Base-by-base conservation (phyloP, 2,888 invertebrate species). In the Andrena bucephala region DNA sequence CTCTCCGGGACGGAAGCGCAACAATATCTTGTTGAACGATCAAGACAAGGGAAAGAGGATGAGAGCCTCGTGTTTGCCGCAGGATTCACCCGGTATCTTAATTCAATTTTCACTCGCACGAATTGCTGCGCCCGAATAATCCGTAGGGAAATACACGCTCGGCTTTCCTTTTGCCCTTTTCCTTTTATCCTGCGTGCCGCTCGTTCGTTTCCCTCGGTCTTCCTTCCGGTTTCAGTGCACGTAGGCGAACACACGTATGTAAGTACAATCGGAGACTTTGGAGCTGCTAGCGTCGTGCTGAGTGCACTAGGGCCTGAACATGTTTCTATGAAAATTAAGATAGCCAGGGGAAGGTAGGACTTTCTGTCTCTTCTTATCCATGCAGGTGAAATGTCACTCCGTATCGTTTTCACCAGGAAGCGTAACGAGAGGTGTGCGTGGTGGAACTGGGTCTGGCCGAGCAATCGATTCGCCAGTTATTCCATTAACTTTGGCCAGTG, bases 91-190 rank as follows among this genome's bases (percentile, higher is more conserved):
- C 20, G 69, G 42, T 67, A 24, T 84, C 75, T 87, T 83, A 83
- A 88, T 84, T 84, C 80, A 82, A 86, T 86, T 86, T 79, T 66
- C 75, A 68, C 63, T 71, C 48, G 67, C 31, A 29, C 73, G 71
- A 78, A 77, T 77, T 57, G 52, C 62, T 57, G 54, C 42, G 54
- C 59, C 27, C 65, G 72, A 13, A 70, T 60, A 71, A 83, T 87
- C 81, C 83, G 16, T 67, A 50, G 83, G 83, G 81, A 81, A 87
- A 87, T 87, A 71, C 36, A 31, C 54, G 50, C 7, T 20, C n/a
- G 10, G 50, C 27, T 29, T 50, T 67, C 20, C 50, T 57, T 10
- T 69, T 36, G 42, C 24, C 24, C 0, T 27, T n/a, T 31, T 74
- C 24, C 63, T 68, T 80, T 79, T 36, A 36, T 20, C 6, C 36